Evolutionary conservation across 2,888 invertebrate species (phyloP), one percentile per base, ranked within the genome.

Genomic region (Dasypogon diadema): DNA sequence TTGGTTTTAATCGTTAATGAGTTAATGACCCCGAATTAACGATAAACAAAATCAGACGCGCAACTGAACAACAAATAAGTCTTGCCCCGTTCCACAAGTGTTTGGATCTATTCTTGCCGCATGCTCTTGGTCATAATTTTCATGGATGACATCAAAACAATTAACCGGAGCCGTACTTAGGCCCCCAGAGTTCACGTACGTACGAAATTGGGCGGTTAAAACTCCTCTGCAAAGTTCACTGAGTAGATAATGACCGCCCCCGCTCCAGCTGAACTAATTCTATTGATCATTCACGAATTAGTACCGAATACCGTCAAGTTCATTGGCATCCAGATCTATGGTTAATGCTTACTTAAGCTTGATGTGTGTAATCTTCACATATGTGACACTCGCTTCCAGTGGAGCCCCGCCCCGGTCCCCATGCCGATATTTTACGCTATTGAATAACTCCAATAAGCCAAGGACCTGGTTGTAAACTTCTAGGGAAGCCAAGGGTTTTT

Each of bases 1-100:
- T 63, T 63, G 63, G 37, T 14, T 63, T 63, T 63, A 63, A 63
- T 63, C 63, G 63, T 63, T 63, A 63, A 63, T 63, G 42, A 63
- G 63, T 63, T 63, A 63, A 63, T 63, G 63, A 63, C 63, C 63
- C 63, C 63, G 37, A 63, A 63, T 63, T 63, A 63, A 63, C 42
- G 63, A 63, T 63, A 63, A 63, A 63, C 63, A 63, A 63, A 63
- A 63, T 63, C 63, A 63, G 63, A 63, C 63, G 34, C 63, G 42
- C 63, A 63, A 21, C 63, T 37, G 63, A 63, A 63, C 63, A 37
- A 63, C 63, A 63, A 63, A 30, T 26, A 30, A 58, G 30, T 58
- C 55, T 55, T 24, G 55, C 55, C 55, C 22, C 55, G 26, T 24
- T 55, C 55, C 24, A 5, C 12, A 14, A 14, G 14, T 24, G n/a